These are phyloP conservation scores for Sphaeridia pumilis DNA, from an alignment of 2,888 invertebrate species.

Conservation along the genomic window DNA sequence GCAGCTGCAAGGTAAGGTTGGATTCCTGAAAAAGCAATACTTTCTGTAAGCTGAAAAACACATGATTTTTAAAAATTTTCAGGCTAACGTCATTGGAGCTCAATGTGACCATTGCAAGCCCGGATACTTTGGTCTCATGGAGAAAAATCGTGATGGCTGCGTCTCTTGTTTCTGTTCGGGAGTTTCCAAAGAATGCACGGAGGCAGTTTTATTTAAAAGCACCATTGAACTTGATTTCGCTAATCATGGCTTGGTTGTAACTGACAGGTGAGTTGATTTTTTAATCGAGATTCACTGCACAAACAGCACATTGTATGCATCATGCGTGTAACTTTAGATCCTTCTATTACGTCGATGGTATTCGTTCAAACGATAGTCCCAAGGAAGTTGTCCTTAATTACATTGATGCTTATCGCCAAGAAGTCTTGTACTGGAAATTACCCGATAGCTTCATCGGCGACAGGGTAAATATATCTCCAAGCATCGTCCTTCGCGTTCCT, in stretches of 20 bases:
- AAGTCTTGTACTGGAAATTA: constrained; percentile 3
- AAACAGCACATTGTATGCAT: background rate
- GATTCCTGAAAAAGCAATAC: background rate
- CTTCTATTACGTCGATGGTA: background rate
- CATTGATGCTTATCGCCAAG: background rate
- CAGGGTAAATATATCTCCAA: constrained; percentile 1
- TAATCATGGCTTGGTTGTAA: constrained; percentile 1
- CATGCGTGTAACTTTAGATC: background rate
- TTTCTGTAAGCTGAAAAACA: background rate
- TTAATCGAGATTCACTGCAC: background rate
- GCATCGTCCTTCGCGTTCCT: background rate
- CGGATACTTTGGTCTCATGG: constrained; percentile 26
- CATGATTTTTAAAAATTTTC: background rate
- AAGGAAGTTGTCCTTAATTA: background rate
- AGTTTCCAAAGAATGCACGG: background rate
- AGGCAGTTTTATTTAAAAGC: background rate
- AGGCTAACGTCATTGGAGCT: constrained; percentile 24
- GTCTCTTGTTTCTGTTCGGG: constrained; percentile 19
- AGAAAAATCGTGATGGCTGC: constrained; percentile 18
- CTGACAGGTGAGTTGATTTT: background rate
- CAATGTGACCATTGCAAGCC: constrained; percentile 22
- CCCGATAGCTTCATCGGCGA: background rate
- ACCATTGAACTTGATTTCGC: background rate
- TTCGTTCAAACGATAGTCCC: background rate
- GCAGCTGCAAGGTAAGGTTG: background rate